Percentiles rank a stretch among this genome's conserved stretches.
These are phyloP conservation scores for Siniperca scherzeri DNA, from an alignment of 2,797 vertebrate species.

Conservation along the genomic window DNA sequence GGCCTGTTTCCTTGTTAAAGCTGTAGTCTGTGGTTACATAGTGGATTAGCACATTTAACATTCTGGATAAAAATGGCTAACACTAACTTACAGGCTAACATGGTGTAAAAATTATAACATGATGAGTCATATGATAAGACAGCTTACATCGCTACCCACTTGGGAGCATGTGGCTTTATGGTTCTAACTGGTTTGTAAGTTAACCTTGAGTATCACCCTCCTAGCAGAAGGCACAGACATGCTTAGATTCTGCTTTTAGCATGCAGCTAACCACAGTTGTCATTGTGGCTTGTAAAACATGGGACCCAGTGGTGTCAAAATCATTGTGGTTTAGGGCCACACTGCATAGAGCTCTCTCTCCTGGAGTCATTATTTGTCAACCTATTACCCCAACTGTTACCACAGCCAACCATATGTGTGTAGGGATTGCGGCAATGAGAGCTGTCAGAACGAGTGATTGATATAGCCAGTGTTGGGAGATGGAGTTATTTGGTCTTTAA, in stretches of 20 bases:
- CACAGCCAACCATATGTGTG: constrained; percentile 67
- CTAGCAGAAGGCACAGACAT: constrained; percentile 32
- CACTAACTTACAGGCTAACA: constrained; percentile 46
- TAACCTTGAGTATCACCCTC: constrained; percentile 29
- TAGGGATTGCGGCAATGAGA: constrained; percentile 51
- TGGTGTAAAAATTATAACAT: constrained; percentile 44
- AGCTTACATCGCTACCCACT: constrained; percentile 40
- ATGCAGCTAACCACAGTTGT: constrained; percentile 71
- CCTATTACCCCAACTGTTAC: constrained; percentile 69
- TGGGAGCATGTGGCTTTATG: constrained; percentile 44
- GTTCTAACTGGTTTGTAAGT: constrained; percentile 39
- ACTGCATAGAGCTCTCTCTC: constrained; percentile 50
- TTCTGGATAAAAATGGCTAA: constrained; percentile 61
- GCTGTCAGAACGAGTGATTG: constrained; percentile 68
- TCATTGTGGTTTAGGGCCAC: constrained; percentile 69
- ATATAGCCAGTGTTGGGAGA: constrained; percentile 52
- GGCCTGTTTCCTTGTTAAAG: constrained; percentile 79
- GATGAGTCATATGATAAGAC: constrained; percentile 57
- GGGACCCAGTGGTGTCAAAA: constrained; percentile 66
- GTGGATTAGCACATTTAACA: constrained; percentile 73
- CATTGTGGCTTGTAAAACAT: constrained; percentile 75
- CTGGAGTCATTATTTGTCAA: constrained; percentile 69
- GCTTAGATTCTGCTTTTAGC: constrained; percentile 54
- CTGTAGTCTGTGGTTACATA: constrained; percentile 70
- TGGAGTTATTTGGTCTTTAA: constrained; percentile 56